A percentile compares a stretch with the other conserved stretches of the same genome.
Evolutionary conservation across 2,888 invertebrate genomes (phyloP).

Genomic region (Thereva unica): DNA sequence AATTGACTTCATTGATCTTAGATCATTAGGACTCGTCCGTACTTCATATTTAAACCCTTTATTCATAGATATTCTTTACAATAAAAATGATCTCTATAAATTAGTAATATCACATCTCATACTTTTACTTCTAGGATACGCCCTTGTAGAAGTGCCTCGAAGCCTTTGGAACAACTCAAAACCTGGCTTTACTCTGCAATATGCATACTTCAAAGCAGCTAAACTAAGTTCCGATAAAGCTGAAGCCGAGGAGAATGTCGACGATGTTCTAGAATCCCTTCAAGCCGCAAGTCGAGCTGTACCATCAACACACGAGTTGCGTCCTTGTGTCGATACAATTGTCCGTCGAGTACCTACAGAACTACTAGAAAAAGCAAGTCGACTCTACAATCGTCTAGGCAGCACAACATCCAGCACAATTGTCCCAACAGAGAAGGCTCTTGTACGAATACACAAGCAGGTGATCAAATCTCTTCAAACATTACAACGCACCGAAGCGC

Average conservation of each 20-base stretch:
- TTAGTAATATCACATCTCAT: not conserved
- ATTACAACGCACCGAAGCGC: constrained; percentile 90
- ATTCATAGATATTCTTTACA: not conserved
- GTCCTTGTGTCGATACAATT: constrained; percentile 84
- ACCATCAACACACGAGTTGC: constrained; percentile 73
- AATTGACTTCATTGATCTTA: too few relatives aligned
- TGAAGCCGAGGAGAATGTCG: constrained; percentile 95
- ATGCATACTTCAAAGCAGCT: constrained; percentile 91
- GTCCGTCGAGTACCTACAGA: constrained; percentile 83
- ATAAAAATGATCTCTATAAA: not conserved
- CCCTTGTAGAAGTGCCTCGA: constrained; percentile 93
- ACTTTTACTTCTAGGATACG: constrained; percentile 67
- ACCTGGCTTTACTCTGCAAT: constrained; percentile 79
- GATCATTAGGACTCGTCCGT: too few relatives aligned
- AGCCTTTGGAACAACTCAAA: constrained; percentile 90
- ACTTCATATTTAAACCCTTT: not conserved
- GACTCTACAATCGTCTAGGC: constrained; percentile 57
- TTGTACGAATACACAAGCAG: constrained; percentile 89
- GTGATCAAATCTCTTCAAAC: constrained; percentile 90
- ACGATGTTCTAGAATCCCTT: constrained; percentile 91
- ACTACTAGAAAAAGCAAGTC: constrained; percentile 72
- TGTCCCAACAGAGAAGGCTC: constrained; percentile 78
- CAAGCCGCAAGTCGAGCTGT: constrained; percentile 80
- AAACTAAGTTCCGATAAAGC: constrained; percentile 93
- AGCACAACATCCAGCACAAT: constrained; percentile 64